Conservation (phyloP, 2,888 invertebrate species). For the Trissonchulus sp. region DNA sequence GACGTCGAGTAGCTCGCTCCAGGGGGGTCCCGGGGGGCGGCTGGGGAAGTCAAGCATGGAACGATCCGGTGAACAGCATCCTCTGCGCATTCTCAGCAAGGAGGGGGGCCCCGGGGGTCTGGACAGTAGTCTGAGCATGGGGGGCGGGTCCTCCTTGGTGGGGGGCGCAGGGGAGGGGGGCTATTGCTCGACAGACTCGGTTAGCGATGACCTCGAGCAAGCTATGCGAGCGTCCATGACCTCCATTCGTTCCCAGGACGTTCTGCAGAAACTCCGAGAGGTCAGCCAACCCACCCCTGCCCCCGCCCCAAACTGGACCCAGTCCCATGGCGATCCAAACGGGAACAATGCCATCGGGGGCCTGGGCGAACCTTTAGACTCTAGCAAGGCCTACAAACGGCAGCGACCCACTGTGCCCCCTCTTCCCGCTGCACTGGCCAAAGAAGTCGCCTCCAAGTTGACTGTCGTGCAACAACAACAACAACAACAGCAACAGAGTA, state of each 20-base stretch:
- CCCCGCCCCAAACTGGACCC: too few species aligned
- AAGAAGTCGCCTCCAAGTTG: too few species aligned
- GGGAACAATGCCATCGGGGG: conserved; percentile 22
- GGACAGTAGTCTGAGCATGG: conserved; percentile 27
- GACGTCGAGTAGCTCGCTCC: conserved; percentile 37
- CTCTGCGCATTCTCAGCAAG: conserved; percentile 77
- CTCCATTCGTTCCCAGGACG: conserved; percentile 44
- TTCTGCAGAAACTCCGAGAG: conserved; percentile 39
- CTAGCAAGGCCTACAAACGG: too few species aligned
- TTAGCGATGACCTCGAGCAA: conserved; percentile 63
- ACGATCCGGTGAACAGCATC: conserved; percentile 66
- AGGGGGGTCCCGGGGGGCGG: too few species aligned
- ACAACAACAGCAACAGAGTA: too few species aligned
- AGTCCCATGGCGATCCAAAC: conserved; percentile 35
- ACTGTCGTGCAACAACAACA: too few species aligned
- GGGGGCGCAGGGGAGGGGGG: not conserved
- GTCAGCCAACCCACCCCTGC: conserved; percentile 41
- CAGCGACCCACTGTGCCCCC: too few species aligned
- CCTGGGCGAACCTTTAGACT: too few species aligned
- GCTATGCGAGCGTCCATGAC: conserved; percentile 47
- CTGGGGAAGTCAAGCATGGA: too few species aligned
- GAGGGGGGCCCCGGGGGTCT: conserved; percentile 72
- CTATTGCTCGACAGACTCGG: too few species aligned
- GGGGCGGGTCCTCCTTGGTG: not conserved
- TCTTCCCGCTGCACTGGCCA: too few species aligned